Evolutionary conservation across 2,888 invertebrate genomes (phyloP).

Genomic region (Nymphalis urticae): DNA sequence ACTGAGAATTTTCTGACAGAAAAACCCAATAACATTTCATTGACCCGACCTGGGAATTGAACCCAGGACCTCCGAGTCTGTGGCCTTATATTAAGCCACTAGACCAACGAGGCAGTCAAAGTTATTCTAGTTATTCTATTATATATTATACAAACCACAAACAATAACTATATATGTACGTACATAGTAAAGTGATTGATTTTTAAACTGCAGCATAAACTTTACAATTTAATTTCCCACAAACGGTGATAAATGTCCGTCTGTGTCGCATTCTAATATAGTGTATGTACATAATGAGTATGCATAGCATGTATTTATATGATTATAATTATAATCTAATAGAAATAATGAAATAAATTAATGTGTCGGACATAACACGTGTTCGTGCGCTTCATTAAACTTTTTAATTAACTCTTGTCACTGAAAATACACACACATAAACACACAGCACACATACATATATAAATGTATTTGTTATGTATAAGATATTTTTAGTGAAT

Average conservation of each 20-base stretch:
- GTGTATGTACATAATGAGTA: conserved; percentile 10
- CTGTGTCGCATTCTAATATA: conserved; percentile 18
- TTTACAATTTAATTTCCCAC: conserved; percentile 10
- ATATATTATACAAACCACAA: too few species aligned
- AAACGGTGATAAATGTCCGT: conserved; percentile 9
- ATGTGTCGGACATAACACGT: conserved; percentile 1
- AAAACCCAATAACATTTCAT: too few species aligned
- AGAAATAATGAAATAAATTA: conserved; percentile 1
- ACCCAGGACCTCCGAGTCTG: too few species aligned
- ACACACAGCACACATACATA: too few species aligned
- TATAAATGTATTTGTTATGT: too few species aligned
- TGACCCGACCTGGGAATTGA: too few species aligned
- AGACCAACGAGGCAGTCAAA: too few species aligned
- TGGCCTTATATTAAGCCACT: too few species aligned
- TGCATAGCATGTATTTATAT: conserved; percentile 22
- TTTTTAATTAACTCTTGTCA: conserved; percentile 7
- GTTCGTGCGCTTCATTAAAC: conserved; percentile 4
- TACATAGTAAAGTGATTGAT: background rate
- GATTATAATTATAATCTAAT: conserved; percentile 25
- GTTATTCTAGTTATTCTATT: too few species aligned
- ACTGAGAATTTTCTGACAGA: too few species aligned
- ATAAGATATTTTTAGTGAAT: too few species aligned
- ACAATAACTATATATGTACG: too few species aligned
- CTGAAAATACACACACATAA: background rate
- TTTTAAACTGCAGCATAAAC: conserved; percentile 1